Base-by-base conservation (phyloP, 2,113 vertebrate genomes). In the Aplodontia rufa region DNA sequence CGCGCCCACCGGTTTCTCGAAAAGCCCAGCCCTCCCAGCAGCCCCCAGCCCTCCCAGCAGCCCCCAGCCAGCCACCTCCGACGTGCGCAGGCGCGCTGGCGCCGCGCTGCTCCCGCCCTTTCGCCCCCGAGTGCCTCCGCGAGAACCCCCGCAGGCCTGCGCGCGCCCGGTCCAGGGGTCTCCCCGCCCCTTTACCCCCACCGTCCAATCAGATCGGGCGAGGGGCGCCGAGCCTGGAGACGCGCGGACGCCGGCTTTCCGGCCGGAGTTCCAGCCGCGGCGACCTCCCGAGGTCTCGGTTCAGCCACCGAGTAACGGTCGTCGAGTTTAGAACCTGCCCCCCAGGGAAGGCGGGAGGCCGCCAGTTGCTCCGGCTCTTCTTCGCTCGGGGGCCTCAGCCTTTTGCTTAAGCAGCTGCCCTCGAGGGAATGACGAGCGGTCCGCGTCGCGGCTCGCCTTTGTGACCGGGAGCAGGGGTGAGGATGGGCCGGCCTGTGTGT, bases 31-130 rank as follows among this genome's bases (percentile, higher is more conserved):
- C n/a, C n/a, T n/a, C n/a, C n/a, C n/a, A n/a, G n/a, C n/a, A n/a
- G n/a, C n/a, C n/a, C n/a, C n/a, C 66, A 2, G 83, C 53, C 37
- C 93, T 93, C 87, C 87, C 95, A 72, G 88, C 93, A 51, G 88
- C 92, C 92, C 90, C 90, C 51, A 3, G 80, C n/a, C 4, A 4
- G 40, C 87, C 51, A 8, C 66, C 49, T 32, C 35, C 69, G 81
- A 49, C 45, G 37, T 95, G 90, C 97, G 97, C 88, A 95, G 55
- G 97, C 93, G 97, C 96, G 37, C 20, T 35, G 30, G n/a, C 12
- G 45, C 35, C 6, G 0, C 58, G 1, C 8, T 11, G 40, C 35
- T 26, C 60, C 82, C 64, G 69, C 58, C 92, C 78, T 78, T 60
- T 30, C 6, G 20, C 81, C 75, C 62, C 76, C 17, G 12, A 86